Evolutionary conservation across 2,797 vertebrate genomes (phyloP).

Genomic region (Eulemur mongoz): DNA sequence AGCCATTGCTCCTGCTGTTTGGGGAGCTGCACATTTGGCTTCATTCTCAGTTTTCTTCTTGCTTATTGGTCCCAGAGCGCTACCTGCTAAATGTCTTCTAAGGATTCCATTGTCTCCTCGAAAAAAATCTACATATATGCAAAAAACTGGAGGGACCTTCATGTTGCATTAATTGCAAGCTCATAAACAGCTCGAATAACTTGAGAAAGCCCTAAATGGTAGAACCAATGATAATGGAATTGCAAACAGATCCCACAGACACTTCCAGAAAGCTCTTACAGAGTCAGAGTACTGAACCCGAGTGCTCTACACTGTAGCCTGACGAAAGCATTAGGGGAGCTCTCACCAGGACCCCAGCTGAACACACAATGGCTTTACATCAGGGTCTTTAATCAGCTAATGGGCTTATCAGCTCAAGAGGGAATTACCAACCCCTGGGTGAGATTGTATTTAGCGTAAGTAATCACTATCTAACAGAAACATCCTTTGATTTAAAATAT

Average conservation of each 20-base stretch:
- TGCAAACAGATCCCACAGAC: neutral
- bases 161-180: neutral
- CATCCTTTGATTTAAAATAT: neutral
- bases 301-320: neutral
- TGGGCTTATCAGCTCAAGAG: neutral
- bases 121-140: neutral
- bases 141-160: neutral
- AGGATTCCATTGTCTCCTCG: neutral
- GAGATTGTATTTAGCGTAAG: neutral
- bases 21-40: neutral
- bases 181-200: neutral
- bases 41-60: neutral
- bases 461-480: neutral
- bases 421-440: neutral
- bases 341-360: neutral
- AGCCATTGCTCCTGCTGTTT: neutral
- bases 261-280: neutral
- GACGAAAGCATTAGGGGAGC: neutral
- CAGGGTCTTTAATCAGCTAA: neutral
- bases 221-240: neutral
- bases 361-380: neutral
- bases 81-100: neutral
- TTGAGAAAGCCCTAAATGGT: neutral
- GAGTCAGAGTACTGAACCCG: neutral
- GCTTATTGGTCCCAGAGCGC: neutral